Conservation (phyloP, 2,888 invertebrate genomes). For the Monochamus alternatus region DNA sequence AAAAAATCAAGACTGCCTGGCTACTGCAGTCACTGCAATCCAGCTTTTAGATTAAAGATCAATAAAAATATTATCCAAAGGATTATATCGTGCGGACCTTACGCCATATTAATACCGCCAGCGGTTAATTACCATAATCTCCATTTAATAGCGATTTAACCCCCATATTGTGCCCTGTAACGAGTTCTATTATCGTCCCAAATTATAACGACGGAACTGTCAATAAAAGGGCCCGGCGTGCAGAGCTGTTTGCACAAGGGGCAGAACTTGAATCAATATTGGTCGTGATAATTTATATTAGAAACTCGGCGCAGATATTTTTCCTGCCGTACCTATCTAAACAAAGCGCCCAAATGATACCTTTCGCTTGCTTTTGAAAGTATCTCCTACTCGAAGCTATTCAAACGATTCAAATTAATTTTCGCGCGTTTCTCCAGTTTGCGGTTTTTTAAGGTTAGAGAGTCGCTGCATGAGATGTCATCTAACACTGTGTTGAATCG, state of each 20-base stretch:
- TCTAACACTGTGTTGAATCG: too few species aligned
- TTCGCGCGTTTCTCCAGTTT: too few species aligned
- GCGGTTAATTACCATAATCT: conserved; percentile 62
- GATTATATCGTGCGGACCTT: conserved; percentile 21
- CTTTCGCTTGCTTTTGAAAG: neutral
- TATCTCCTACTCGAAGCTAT: too few species aligned
- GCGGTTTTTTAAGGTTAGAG: too few species aligned
- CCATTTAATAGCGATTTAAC: conserved; percentile 44
- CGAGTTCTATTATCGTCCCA: conserved; percentile 45
- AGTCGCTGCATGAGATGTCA: too few species aligned
- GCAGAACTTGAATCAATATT: conserved; percentile 34
- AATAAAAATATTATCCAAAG: conserved; percentile 17
- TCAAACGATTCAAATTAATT: too few species aligned
- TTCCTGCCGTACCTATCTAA: neutral
- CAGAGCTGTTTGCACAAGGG: conserved; percentile 30
- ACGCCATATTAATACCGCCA: conserved; percentile 37
- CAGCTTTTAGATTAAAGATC: neutral
- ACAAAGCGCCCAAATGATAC: neutral
- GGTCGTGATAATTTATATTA: conserved; percentile 26
- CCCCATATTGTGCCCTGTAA: conserved; percentile 35
- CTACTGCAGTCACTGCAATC: too few species aligned
- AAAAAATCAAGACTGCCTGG: too few species aligned
- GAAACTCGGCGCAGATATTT: conserved; percentile 11
- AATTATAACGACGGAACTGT: conserved; percentile 48
- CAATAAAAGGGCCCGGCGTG: conserved; percentile 31